phyloP scores from a whole-genome alignment of 2,888 invertebrate species.

The Pseudococcus jackbeardsleyi region DNA sequence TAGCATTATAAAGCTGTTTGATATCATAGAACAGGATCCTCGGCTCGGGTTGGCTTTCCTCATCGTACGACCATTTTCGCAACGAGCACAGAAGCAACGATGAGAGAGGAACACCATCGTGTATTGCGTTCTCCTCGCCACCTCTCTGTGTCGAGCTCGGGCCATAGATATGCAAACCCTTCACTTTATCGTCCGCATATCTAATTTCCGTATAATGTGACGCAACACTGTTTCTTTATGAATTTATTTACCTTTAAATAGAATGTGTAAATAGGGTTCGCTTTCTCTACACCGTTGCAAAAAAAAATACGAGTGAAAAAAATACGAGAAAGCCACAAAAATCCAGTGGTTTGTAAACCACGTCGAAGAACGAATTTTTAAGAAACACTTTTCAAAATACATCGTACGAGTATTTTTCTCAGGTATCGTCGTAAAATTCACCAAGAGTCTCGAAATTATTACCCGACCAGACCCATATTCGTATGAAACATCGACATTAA shows the following conservation, averaged over 20 bases:
- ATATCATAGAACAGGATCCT: slow-evolving; percentile 48
- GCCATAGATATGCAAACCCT: slow-evolving; percentile 50
- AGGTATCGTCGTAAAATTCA: background rate
- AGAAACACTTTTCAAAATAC: too few relatives aligned
- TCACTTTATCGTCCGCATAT: slow-evolving; percentile 54
- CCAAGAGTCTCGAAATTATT: too few relatives aligned
- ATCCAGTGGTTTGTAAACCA: slow-evolving; percentile 36
- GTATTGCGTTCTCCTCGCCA: background rate
- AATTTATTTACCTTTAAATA: slow-evolving; percentile 54
- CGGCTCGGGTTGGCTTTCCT: background rate
- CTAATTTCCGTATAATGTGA: slow-evolving; percentile 54
- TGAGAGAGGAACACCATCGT: background rate
- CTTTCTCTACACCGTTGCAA: background rate
- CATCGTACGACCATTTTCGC: background rate
- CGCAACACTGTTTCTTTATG: slow-evolving; percentile 54
- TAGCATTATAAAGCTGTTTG: slow-evolving; percentile 54
- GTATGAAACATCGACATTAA: too few relatives aligned
- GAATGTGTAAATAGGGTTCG: slow-evolving; percentile 46
- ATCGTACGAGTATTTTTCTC: background rate
- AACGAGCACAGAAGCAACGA: background rate
- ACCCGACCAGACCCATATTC: too few relatives aligned
- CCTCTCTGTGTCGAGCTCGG: background rate
- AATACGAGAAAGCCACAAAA: background rate
- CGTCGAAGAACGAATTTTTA: background rate
- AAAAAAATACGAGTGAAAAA: background rate